These are phyloP conservation scores for Sarcophaga bullata DNA, from an alignment of 1,140 invertebrate species.

Conservation along the genomic window DNA sequence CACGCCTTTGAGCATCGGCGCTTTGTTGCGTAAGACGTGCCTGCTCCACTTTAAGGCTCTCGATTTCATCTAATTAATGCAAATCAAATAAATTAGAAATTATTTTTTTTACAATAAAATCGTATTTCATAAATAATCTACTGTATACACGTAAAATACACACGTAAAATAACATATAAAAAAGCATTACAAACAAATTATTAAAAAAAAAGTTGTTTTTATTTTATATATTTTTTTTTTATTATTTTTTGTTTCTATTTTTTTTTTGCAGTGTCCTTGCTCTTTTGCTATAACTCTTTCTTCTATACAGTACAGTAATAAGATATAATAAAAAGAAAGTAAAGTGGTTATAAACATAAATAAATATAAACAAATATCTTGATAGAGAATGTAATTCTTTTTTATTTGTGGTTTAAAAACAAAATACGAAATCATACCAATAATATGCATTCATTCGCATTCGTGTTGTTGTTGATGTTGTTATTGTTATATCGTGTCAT, in stretches of 20 bases:
- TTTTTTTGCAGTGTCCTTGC: not conserved
- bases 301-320: slow-evolving; percentile 39
- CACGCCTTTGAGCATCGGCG: slow-evolving; percentile 85
- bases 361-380: slow-evolving; percentile 34
- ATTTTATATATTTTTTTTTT: too few species aligned
- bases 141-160: slow-evolving; percentile 16
- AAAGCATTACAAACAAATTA: slow-evolving; percentile 19
- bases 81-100: slow-evolving; percentile 17
- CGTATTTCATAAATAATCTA: not conserved
- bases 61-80: slow-evolving; percentile 76
- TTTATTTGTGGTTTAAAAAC: slow-evolving; percentile 49
- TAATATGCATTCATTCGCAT: slow-evolving; percentile 48
- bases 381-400: slow-evolving; percentile 24
- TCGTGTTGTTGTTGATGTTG: slow-evolving; percentile 40
- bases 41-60: slow-evolving; percentile 80
- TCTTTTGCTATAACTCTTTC: not conserved
- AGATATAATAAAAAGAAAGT: not conserved
- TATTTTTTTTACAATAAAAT: not conserved
- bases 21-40: slow-evolving; percentile 85
- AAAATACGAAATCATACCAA: slow-evolving; percentile 66
- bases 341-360: slow-evolving; percentile 15
- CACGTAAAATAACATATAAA: slow-evolving; percentile 17
- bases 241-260: not conserved
- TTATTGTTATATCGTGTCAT: slow-evolving; percentile 36
- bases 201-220: not conserved